A percentile compares a stretch with the other conserved stretches of the same genome.
Conservation (phyloP, 2,797 vertebrate species). For the Scleropages formosus region DNA sequence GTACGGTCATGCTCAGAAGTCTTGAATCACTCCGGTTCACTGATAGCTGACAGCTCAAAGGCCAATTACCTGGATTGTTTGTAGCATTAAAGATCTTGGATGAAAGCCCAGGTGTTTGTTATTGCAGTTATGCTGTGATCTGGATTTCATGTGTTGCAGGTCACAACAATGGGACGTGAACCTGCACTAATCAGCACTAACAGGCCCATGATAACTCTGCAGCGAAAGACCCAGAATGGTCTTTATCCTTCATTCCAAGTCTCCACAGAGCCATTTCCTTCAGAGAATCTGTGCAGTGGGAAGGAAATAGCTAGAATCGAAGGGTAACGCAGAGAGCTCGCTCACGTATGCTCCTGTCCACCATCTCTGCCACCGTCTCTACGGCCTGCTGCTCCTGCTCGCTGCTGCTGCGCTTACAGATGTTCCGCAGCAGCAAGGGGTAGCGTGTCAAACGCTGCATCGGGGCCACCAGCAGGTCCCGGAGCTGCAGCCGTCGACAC, state of each 20-base stretch:
- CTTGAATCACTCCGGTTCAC: not conserved
- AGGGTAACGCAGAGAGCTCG: slow-evolving; percentile 21
- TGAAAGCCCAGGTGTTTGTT: too few relatives aligned
- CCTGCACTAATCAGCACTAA: not conserved
- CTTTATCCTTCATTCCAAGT: not conserved
- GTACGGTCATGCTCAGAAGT: not conserved
- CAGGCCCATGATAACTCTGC: not conserved
- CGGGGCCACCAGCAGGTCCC: slow-evolving; percentile 82
- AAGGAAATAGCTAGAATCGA: not conserved
- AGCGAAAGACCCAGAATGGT: not conserved
- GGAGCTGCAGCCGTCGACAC: slow-evolving; percentile 76
- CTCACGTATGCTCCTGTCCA: slow-evolving; percentile 88
- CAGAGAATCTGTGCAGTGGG: not conserved
- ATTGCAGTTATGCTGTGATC: too few relatives aligned
- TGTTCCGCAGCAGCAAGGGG: slow-evolving; percentile 81
- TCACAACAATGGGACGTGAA: too few relatives aligned
- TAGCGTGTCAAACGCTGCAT: slow-evolving; percentile 82
- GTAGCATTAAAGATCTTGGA: too few relatives aligned
- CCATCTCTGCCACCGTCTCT: slow-evolving; percentile 74
- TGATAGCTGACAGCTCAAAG: not conserved
- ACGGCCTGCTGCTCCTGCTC: slow-evolving; percentile 66
- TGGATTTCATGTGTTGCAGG: too few relatives aligned
- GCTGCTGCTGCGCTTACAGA: slow-evolving; percentile 71
- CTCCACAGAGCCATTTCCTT: not conserved
- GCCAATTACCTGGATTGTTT: not conserved